These are phyloP conservation scores for Ectropis grisescens DNA, from an alignment of 1,140 invertebrate genomes.

Conservation along the genomic window DNA sequence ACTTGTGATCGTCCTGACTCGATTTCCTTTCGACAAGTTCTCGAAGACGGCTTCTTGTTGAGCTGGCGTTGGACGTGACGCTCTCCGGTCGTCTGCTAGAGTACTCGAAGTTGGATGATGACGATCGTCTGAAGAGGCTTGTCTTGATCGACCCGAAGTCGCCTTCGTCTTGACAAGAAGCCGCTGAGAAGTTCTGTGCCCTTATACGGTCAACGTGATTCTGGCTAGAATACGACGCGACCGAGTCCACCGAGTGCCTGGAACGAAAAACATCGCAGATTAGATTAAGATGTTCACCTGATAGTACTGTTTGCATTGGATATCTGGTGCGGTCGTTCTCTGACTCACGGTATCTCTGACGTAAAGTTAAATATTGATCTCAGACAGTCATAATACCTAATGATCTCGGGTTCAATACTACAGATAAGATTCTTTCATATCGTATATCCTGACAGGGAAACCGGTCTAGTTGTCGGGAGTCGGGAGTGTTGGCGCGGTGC, in stretches of 20 bases:
- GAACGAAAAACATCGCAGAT: conserved; percentile 40
- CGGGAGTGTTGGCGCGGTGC: conserved; percentile 8
- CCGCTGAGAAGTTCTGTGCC: conserved; percentile 63
- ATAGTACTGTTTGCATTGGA: conserved; percentile 42
- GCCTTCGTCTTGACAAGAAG: conserved; percentile 63
- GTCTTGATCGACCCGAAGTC: conserved; percentile 62
- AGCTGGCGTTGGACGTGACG: conserved; percentile 58
- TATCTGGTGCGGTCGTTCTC: conserved; percentile 14
- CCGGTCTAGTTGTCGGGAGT: not conserved
- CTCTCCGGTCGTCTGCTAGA: conserved; percentile 57
- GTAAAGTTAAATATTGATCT: conserved; percentile 21
- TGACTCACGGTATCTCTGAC: conserved; percentile 21
- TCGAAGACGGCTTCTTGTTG: conserved; percentile 65
- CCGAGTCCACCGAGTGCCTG: conserved; percentile 71
- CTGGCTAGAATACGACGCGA: conserved; percentile 70
- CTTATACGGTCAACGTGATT: conserved; percentile 71
- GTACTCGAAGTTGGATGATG: conserved; percentile 61
- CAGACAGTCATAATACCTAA: conserved; percentile 6
- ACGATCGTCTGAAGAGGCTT: conserved; percentile 59
- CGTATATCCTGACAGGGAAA: not conserved
- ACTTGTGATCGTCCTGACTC: conserved; percentile 59
- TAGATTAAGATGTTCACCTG: conserved; percentile 35
- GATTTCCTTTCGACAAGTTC: conserved; percentile 66
- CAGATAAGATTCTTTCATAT: not conserved
- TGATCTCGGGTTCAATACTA: conserved; percentile 3